Evolutionary conservation across 2,113 vertebrate genomes (phyloP).

Genomic region (Geococcyx californianus): DNA sequence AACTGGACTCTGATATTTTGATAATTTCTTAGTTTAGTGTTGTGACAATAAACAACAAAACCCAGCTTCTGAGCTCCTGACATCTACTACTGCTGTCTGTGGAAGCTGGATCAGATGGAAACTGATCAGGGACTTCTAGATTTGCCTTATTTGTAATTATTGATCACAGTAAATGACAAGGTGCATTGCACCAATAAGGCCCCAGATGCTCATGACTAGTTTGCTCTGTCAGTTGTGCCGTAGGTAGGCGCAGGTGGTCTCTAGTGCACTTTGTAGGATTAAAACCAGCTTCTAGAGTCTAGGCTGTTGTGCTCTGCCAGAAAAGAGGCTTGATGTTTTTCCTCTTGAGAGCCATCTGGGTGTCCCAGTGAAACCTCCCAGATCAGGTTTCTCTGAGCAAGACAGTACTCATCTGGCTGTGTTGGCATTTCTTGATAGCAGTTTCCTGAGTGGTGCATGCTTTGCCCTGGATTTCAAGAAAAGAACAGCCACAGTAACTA

Average conservation of each 20-base stretch:
- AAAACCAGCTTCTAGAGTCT: not conserved
- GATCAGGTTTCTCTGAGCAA: not conserved
- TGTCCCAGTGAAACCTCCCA: not conserved
- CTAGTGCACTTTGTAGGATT: not conserved
- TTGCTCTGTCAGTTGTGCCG: fast-evolving
- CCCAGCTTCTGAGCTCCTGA: not conserved
- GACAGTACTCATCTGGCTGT: fast-evolving
- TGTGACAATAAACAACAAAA: not conserved
- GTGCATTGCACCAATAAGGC: too few species aligned
- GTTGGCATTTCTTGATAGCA: not conserved
- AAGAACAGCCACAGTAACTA: not conserved
- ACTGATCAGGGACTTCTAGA: not conserved
- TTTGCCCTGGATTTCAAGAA: not conserved
- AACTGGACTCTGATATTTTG: not conserved
- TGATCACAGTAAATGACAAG: not conserved
- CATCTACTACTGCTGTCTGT: not conserved
- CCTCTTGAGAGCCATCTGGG: fast-evolving
- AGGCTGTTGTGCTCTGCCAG: not conserved
- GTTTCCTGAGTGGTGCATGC: not conserved
- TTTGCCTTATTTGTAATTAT: not conserved
- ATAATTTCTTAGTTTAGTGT: not conserved
- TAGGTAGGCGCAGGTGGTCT: not conserved
- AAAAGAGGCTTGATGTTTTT: not conserved
- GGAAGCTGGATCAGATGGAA: not conserved
- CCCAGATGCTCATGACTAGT: fast-evolving